Evolutionary conservation across 2,888 invertebrate species (phyloP), one percentile per base, ranked within the genome.

Genomic region (Dryadula phaetusa): DNA sequence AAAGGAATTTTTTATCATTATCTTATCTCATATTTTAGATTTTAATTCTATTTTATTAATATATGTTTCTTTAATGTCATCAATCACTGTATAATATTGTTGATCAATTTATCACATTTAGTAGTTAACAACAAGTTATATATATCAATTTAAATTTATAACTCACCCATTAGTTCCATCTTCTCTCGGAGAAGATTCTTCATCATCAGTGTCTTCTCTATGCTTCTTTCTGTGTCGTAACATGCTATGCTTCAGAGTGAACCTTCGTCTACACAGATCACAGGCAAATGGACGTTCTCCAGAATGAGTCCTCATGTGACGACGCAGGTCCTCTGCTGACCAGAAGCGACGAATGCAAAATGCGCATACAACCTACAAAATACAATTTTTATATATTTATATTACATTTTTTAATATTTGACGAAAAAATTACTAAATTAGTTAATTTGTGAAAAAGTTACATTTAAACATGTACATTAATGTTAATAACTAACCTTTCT

Each of bases 201-300:
- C 91, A 64, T 94, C 94, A 56, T 94, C 93, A 6, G 95, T 94
- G 72, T 91, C 92, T 25, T 90, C 92, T 0, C 90, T 72, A 82
- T 98, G 98, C 86, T 98, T 98, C 91, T 98, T 98, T 76, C 97
- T 94, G 83, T 98, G 98, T 0, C 98, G 94, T 74, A 98, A 93
- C 98, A 98, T 98, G 87, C 97, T 97, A 92, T 98, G 98, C 81
- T 98, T 98, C 54, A 98, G 90, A 0, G 98, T 98, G 89, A 98
- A 98, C 72, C 97, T 94, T 6, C 98, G 94, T 42, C 96, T 91
- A 85, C 98, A 98, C 49, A 98, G 95, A 84, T 98, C 97, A 82
- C 98, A 98, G 68, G 97, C 96, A 84, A 98, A 98, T 0, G 98
- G 98, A 1, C 98, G 92, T 82, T 98, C 98, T 0, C 98, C 98